Percentiles rank a stretch among this genome's conserved stretches.
Conservation (phyloP, 2,797 vertebrate genomes). For the Allobates femoralis region DNA sequence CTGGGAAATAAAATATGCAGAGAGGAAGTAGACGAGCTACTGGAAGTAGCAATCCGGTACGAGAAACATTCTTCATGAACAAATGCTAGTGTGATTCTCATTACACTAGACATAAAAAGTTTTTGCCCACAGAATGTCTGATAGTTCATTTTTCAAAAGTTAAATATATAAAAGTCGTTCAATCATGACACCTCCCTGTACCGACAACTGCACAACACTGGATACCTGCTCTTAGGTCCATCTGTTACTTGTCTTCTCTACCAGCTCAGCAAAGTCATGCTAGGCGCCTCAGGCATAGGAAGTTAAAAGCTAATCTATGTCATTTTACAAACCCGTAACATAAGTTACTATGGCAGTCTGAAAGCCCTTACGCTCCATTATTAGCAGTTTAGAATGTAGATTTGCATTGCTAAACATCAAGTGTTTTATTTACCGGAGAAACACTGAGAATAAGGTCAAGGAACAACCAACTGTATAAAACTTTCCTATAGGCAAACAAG, state of each 20-base stretch:
- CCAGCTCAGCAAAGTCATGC: constrained; percentile 31
- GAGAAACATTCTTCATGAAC: background rate
- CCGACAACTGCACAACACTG: background rate
- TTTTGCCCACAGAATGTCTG: background rate
- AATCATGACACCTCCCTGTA: background rate
- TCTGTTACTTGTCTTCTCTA: constrained; percentile 34
- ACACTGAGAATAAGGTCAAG: background rate
- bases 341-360: constrained; percentile 47
- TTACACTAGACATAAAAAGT: background rate
- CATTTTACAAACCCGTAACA: constrained; percentile 36
- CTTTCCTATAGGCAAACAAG: no score
- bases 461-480: no score
- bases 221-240: constrained; percentile 30
- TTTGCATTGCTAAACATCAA: constrained; percentile 4
- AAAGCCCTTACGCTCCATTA: constrained; percentile 25
- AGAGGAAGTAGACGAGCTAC: no score
- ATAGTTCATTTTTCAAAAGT: constrained; percentile 19
- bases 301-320: constrained; percentile 48
- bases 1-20: no score
- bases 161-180: constrained; percentile 1
- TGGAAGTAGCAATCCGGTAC: no score
- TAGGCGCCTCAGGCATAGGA: constrained; percentile 34
- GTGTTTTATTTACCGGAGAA: constrained; percentile 12
- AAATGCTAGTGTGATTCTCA: no score
- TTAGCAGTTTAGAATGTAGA: constrained; percentile 13